phyloP scores from a whole-genome alignment of 2,888 invertebrate species.

The Ametastegia equiseti region DNA sequence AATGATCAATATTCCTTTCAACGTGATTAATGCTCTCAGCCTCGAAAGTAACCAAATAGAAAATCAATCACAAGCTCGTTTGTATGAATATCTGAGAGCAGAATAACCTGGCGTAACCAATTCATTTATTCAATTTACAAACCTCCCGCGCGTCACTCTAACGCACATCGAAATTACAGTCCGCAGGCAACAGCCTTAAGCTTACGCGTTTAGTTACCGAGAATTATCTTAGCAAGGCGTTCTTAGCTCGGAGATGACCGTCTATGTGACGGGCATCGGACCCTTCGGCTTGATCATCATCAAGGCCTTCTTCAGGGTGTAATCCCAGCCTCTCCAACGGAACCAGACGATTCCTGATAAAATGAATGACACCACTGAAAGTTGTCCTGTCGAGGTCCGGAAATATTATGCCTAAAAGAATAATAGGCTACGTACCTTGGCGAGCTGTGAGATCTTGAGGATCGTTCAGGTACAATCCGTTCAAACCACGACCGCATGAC shows the following conservation, averaged over 20 bases:
- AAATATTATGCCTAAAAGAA: neutral
- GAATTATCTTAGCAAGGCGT: conserved; percentile 58
- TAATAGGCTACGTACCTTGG: conserved; percentile 85
- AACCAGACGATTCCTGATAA: conserved; percentile 92
- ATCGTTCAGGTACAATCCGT: conserved; percentile 92
- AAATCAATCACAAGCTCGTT: conserved; percentile 11
- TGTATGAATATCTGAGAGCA: neutral
- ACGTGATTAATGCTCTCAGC: conserved; percentile 37
- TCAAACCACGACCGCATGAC: conserved; percentile 92
- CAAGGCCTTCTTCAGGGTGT: conserved; percentile 91
- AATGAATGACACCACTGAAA: neutral
- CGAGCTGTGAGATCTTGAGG: conserved; percentile 93
- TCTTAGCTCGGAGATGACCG: neutral
- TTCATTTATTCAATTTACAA: neutral
- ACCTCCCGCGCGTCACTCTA: neutral
- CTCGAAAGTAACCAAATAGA: conserved; percentile 25
- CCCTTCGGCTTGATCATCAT: conserved; percentile 96
- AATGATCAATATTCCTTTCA: conserved; percentile 24
- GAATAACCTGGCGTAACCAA: neutral
- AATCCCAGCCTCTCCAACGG: conserved; percentile 97
- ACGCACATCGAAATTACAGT: neutral
- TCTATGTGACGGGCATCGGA: conserved; percentile 70
- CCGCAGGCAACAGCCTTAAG: conserved; percentile 56
- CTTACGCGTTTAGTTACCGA: conserved; percentile 52
- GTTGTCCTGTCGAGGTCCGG: neutral